These are phyloP conservation scores for Cromileptes altivelis DNA, from an alignment of 2,113 vertebrate species.

Conservation along the genomic window DNA sequence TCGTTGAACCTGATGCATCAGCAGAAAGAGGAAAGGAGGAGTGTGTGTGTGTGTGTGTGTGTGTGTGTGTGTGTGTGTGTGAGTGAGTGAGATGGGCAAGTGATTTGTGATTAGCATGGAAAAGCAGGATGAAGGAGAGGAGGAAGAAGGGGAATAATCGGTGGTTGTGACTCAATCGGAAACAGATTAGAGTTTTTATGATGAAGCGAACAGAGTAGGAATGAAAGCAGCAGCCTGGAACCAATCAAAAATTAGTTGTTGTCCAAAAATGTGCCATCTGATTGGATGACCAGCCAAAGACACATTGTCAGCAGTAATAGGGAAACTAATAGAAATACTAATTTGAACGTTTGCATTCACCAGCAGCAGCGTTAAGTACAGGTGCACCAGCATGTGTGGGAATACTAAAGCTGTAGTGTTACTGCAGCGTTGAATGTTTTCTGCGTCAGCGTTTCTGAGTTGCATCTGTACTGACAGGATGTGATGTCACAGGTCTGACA, in stretches of 20 bases:
- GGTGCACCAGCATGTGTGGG: neutral
- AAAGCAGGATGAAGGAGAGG: neutral
- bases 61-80: slow-evolving; percentile 3
- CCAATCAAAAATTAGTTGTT: neutral
- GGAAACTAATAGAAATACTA: neutral
- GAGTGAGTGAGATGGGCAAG: neutral
- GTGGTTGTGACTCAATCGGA: neutral
- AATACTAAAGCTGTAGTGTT: neutral
- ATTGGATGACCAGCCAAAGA: neutral
- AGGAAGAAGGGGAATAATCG: neutral
- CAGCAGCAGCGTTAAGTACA: neutral
- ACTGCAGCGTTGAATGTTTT: slow-evolving; percentile 14
- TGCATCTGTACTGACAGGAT: slow-evolving; percentile 45
- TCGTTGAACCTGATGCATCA: slow-evolving; percentile 73
- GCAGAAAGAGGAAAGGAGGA: slow-evolving; percentile 41
- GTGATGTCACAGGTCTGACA: slow-evolving; percentile 51
- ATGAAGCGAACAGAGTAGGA: neutral
- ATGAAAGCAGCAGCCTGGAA: slow-evolving; percentile 16
- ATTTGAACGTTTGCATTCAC: neutral
- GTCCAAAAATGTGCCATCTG: neutral
- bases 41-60: slow-evolving; percentile 1
- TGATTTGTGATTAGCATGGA: neutral
- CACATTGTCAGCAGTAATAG: no score
- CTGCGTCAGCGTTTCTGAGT: slow-evolving; percentile 32
- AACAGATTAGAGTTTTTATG: slow-evolving; percentile 1